These are phyloP conservation scores for Steinernema scapterisci DNA, from an alignment of 2,888 invertebrate species.

Conservation along the genomic window DNA sequence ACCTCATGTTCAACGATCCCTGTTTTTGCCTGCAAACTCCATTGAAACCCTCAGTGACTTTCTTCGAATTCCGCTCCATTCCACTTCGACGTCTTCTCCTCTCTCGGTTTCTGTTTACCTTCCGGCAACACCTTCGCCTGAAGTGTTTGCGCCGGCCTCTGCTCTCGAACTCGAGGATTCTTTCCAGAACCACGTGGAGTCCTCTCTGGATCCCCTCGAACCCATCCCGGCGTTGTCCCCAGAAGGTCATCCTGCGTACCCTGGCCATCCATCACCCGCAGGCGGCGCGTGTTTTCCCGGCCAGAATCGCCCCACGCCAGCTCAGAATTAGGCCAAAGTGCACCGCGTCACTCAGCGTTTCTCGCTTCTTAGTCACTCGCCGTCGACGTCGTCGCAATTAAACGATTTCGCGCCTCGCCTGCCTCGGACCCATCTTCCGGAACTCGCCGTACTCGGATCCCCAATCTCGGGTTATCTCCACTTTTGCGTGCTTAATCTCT, in stretches of 20 bases:
- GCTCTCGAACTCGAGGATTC: too few relatives aligned
- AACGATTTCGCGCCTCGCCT: conserved; percentile 21
- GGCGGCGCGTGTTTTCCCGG: not conserved
- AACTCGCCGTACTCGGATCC: not conserved
- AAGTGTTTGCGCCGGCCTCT: not conserved
- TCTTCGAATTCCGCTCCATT: too few relatives aligned
- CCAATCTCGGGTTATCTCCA: not conserved
- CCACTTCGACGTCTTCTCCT: too few relatives aligned
- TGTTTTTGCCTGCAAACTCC: too few relatives aligned
- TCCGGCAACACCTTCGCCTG: not conserved
- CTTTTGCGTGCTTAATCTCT: too few relatives aligned
- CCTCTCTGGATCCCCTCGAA: too few relatives aligned
- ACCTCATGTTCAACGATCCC: too few relatives aligned
- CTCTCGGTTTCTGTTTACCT: not conserved
- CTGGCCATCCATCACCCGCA: not conserved
- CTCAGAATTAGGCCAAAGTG: conserved; percentile 7
- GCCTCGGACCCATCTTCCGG: not conserved
- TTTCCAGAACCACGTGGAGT: too few relatives aligned
- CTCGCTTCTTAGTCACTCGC: conserved; percentile 8
- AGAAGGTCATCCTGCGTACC: not conserved
- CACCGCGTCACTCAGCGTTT: conserved; percentile 13
- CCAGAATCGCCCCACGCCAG: not conserved
- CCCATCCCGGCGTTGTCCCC: not conserved
- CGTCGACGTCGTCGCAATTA: not conserved
- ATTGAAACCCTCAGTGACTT: too few relatives aligned